Conservation (phyloP, 2,113 vertebrate species). For the Plotosus lineatus region DNA sequence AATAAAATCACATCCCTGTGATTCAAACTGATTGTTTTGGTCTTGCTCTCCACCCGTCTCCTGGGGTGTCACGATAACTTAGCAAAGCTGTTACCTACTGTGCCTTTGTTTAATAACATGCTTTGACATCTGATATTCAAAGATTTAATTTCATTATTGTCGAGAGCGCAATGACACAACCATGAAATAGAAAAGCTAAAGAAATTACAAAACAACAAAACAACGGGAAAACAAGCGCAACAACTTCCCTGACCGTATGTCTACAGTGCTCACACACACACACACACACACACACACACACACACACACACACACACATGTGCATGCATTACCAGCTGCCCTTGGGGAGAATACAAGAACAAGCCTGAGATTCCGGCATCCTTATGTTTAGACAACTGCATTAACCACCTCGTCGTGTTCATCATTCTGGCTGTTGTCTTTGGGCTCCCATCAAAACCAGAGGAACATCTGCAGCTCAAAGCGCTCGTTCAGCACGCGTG, state of each 20-base stretch:
- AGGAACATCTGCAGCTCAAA: slow-evolving; percentile 34
- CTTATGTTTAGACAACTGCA: slow-evolving; percentile 68
- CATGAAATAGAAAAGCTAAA: not conserved
- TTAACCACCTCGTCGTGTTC: slow-evolving; percentile 67
- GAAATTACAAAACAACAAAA: not conserved
- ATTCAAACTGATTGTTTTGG: not conserved
- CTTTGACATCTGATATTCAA: not conserved
- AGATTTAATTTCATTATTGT: not conserved
- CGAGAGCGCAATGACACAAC: not conserved
- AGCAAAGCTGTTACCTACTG: not conserved
- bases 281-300: slow-evolving; percentile 30
- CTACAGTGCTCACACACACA: not conserved
- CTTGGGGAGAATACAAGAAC: slow-evolving; percentile 60
- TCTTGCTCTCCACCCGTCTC: not conserved
- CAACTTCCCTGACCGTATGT: not conserved
- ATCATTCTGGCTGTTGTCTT: slow-evolving; percentile 64
- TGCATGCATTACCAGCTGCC: slow-evolving; percentile 38
- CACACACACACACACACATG: slow-evolving; percentile 18
- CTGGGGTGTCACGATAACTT: slow-evolving; percentile 2
- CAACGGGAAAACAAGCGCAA: not conserved
- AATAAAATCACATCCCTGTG: not conserved
- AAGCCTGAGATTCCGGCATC: slow-evolving; percentile 61
- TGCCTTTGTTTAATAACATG: not conserved
- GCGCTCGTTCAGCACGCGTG: slow-evolving; percentile 4
- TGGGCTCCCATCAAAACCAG: slow-evolving; percentile 61